A percentile compares a stretch with the other conserved stretches of the same genome.
These are phyloP conservation scores for Anolis sagrei DNA, from an alignment of 2,113 vertebrate genomes.

Conservation along the genomic window DNA sequence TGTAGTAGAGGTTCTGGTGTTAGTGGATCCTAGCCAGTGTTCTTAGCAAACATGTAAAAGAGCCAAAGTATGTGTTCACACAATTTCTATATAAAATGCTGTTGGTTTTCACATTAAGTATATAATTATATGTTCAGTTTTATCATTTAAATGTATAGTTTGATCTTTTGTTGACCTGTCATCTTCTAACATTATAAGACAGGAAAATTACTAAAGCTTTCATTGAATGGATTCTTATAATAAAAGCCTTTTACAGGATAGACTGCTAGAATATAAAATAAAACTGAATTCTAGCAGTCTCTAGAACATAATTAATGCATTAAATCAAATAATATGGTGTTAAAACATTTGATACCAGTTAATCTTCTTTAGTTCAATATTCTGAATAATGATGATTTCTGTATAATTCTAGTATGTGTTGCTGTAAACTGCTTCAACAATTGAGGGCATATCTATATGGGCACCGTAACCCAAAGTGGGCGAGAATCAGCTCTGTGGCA, in stretches of 20 bases:
- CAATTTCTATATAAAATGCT: conserved; percentile 38
- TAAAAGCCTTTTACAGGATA: conserved; percentile 34
- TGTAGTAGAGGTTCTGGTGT: too few relatives aligned
- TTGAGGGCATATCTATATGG: too few relatives aligned
- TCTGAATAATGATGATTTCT: background rate
- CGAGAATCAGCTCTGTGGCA: too few relatives aligned
- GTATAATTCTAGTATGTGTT: background rate
- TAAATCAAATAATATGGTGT: background rate
- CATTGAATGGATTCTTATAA: conserved; percentile 40
- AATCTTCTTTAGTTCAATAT: conserved; percentile 23
- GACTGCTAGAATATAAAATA: conserved; percentile 26
- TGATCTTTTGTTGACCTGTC: conserved; percentile 63
- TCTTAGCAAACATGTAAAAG: conserved; percentile 39
- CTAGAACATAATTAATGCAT: conserved; percentile 36
- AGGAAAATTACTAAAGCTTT: conserved; percentile 44
- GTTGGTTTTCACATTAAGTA: conserved; percentile 25
- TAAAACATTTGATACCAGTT: conserved; percentile 21
- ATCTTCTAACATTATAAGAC: conserved; percentile 21
- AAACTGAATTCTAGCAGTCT: conserved; percentile 23
- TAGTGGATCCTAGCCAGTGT: too few relatives aligned
- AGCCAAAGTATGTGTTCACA: conserved; percentile 42
- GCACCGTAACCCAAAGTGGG: too few relatives aligned
- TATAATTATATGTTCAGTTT: conserved; percentile 52
- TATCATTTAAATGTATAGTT: conserved; percentile 32
- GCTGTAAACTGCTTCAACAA: background rate